Conservation (phyloP, 2,113 vertebrate genomes). For the Fukomys damarensis region DNA sequence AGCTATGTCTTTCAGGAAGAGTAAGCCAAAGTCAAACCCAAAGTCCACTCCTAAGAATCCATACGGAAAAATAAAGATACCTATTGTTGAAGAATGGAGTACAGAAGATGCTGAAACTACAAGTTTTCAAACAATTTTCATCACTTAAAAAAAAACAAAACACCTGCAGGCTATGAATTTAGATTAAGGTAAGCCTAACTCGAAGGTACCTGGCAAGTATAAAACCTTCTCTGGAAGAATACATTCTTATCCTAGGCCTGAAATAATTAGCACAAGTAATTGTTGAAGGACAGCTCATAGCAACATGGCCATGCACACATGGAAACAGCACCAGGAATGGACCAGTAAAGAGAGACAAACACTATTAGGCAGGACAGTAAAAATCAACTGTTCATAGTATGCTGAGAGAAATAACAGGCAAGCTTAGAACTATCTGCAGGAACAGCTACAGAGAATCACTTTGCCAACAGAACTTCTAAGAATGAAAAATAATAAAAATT, state of each 20-base stretch:
- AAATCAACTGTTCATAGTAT: not conserved
- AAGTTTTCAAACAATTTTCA: slow-evolving; percentile 28
- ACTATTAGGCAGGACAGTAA: not conserved
- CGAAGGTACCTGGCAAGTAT: not conserved
- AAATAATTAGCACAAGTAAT: not conserved
- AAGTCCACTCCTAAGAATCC: not conserved
- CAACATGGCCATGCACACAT: not conserved
- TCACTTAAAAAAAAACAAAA: not conserved
- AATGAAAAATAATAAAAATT: slow-evolving; percentile 1
- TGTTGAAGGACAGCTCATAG: not conserved
- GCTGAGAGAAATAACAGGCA: not conserved
- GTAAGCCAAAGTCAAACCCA: not conserved
- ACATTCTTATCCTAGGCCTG: not conserved
- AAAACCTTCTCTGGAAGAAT: not conserved
- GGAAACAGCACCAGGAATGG: not conserved
- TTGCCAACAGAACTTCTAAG: not conserved
- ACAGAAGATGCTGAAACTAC: not conserved
- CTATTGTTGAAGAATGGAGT: not conserved
- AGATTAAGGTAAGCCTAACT: not conserved
- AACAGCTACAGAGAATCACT: not conserved
- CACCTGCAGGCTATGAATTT: not conserved
- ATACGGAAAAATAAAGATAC: not conserved
- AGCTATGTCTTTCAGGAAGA: not conserved
- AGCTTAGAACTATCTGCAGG: not conserved
- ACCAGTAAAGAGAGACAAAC: not conserved